Percentiles rank a stretch among this genome's conserved stretches.
Conservation (phyloP, 2,113 vertebrate genomes). For the Trichechus manatus region DNA sequence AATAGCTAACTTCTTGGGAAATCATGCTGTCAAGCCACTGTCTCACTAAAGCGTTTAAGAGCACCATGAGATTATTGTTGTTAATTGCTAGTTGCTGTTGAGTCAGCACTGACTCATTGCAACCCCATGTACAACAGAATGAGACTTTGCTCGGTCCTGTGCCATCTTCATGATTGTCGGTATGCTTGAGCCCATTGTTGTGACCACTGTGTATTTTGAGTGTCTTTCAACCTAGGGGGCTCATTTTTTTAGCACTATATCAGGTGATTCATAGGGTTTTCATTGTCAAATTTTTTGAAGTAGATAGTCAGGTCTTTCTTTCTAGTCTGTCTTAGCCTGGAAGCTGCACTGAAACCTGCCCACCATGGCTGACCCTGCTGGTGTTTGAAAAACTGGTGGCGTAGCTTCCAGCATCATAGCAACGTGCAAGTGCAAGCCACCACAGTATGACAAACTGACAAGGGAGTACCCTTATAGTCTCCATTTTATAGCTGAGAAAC, state of each 20-base stretch:
- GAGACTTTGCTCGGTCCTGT: neutral
- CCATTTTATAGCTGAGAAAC: slow-evolving; percentile 21
- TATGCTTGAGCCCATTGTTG: neutral
- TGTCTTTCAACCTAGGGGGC: neutral
- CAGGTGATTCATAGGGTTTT: neutral
- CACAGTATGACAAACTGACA: neutral
- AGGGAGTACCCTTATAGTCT: neutral
- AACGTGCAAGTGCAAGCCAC: neutral
- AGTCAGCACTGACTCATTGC: neutral
- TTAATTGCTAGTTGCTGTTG: neutral
- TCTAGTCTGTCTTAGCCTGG: neutral
- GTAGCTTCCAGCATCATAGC: neutral
- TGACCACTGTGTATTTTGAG: neutral
- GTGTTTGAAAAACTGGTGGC: neutral
- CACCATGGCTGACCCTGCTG: neutral
- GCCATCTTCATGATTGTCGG: neutral
- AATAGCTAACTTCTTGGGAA: slow-evolving; percentile 1
- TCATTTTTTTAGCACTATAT: neutral
- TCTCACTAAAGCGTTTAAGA: neutral
- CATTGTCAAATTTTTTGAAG: neutral
- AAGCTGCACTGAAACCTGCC: neutral
- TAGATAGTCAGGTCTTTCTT: neutral
- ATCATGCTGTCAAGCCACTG: neutral
- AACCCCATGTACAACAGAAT: neutral
- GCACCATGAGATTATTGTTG: neutral